Evolutionary conservation across 1,140 invertebrate genomes (phyloP), one percentile per base, ranked within the genome.

Genomic region (Macrosteles quadrilineatus): DNA sequence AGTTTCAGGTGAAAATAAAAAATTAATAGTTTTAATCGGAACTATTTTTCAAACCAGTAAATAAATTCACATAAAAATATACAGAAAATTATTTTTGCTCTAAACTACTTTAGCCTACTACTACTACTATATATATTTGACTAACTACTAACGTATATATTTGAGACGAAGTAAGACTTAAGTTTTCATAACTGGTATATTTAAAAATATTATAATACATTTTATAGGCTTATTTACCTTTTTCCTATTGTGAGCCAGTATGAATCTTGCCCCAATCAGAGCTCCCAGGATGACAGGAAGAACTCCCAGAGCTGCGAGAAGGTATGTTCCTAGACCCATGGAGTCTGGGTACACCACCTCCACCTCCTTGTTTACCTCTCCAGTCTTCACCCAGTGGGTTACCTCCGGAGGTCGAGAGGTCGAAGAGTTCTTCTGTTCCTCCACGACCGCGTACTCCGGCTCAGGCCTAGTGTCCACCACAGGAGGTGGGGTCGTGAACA

Each of bases 271-370:
- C 25, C 86, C 76, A 72, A 87, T 85, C 1, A 82, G 79, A 23
- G 85, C 79, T 21, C 86, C 85, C 30, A 85, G 81, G 30, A 83
- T 79, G 17, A 88, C 76, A 0, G 87, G 86, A 14, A 88, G 75
- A 63, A 88, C 82, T 19, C 85, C 86, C 45, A 88, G 78, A 0
- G 83, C 85, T 25, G 85, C 85, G 71, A 88, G 76, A 9, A 87
- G 81, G 70, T 87, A 84, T 0, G 85, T 85, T 3, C 84, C 82
- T 59, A 85, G 81, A 81, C 74, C 81, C 84, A 84, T 21, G 17
- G 67, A 50, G 0, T 73, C 73, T 3, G 71, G 69, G 45, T 73
- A 74, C 1, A 69, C 72, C 11, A 74, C 73, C 19, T 71, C 73
- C 2, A 75, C 71, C 1, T 73, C 72, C 14, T 71, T 43, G 29